phyloP scores from a whole-genome alignment of 2,113 vertebrate genomes.

The Poeciliopsis prolifica region DNA sequence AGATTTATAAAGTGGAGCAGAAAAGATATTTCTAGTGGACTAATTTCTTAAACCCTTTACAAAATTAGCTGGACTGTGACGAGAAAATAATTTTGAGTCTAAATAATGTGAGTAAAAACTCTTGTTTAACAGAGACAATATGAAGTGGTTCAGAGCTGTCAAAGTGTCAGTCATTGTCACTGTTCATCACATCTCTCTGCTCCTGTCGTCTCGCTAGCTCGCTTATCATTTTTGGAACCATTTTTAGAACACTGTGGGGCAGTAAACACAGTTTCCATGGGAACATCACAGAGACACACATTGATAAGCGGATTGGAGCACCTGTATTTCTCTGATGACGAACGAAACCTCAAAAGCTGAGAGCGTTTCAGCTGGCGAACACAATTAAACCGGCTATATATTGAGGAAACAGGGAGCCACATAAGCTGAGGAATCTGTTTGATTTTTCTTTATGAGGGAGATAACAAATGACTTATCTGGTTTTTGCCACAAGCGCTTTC shows the following conservation, averaged over 20 bases:
- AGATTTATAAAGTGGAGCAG: slow-evolving; percentile 15
- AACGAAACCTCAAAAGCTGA: slow-evolving; percentile 73
- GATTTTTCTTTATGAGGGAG: slow-evolving; percentile 66
- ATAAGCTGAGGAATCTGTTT: slow-evolving; percentile 61
- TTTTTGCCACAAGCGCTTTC: slow-evolving; percentile 41
- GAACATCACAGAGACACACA: slow-evolving; percentile 75
- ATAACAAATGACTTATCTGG: slow-evolving; percentile 70
- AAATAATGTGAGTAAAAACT: background rate
- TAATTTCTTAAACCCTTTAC: slow-evolving; percentile 2
- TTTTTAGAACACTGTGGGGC: slow-evolving; percentile 78
- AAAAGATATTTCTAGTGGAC: slow-evolving; percentile 6
- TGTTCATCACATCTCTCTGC: slow-evolving; percentile 51
- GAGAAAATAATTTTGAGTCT: background rate
- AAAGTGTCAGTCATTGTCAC: slow-evolving; percentile 54
- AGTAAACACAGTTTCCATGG: slow-evolving; percentile 84
- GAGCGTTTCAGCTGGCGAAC: slow-evolving; percentile 66
- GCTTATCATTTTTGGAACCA: slow-evolving; percentile 75
- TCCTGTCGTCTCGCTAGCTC: slow-evolving; percentile 52
- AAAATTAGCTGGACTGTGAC: background rate
- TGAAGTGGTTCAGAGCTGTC: background rate
- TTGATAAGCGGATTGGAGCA: slow-evolving; percentile 80
- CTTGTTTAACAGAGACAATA: slow-evolving; percentile 1
- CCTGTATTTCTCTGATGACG: slow-evolving; percentile 76
- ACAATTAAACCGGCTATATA: slow-evolving; percentile 71
- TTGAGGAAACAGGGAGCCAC: slow-evolving; percentile 41